These are phyloP conservation scores for Agrilus biguttatus DNA, from an alignment of 2,888 invertebrate species.

Conservation along the genomic window DNA sequence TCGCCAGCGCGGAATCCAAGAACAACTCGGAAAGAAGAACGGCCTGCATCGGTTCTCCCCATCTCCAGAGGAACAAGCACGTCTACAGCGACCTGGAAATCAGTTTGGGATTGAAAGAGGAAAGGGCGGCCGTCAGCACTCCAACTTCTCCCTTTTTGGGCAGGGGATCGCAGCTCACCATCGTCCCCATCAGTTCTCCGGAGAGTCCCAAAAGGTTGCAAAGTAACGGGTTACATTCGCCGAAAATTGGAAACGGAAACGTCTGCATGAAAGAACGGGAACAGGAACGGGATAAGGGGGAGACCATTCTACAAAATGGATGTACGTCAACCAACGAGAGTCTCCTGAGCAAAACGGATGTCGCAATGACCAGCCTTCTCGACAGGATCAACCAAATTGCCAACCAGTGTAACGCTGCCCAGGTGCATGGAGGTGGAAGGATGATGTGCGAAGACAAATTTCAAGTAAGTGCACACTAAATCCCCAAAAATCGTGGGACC, in stretches of 20 bases:
- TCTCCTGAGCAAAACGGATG: constrained; percentile 51
- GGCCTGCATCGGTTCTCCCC: constrained; percentile 49
- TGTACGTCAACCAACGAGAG: constrained; percentile 34
- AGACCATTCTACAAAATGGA: constrained; percentile 15
- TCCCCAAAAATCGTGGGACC: too few species aligned
- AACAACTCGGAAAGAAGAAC: constrained; percentile 37
- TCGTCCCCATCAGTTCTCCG: constrained; percentile 14
- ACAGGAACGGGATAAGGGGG: constrained; percentile 6
- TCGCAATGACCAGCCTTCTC: constrained; percentile 52
- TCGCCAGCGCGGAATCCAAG: constrained; percentile 21
- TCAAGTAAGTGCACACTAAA: constrained; percentile 34
- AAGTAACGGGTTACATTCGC: constrained; percentile 18
- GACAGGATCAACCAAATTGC: constrained; percentile 56
- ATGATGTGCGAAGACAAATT: constrained; percentile 65
- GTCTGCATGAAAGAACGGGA: constrained; percentile 6
- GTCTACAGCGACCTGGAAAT: constrained; percentile 44
- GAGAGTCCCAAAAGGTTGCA: constrained; percentile 10
- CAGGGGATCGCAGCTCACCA: constrained; percentile 15
- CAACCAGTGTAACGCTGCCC: constrained; percentile 55
- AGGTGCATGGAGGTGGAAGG: constrained; percentile 59
- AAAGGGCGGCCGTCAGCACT: constrained; percentile 26
- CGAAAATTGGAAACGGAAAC: constrained; percentile 5
- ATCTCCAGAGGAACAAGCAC: constrained; percentile 44
- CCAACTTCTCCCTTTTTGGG: constrained; percentile 30
- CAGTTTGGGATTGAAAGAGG: constrained; percentile 18